A percentile compares a stretch with the other conserved stretches of the same genome.
phyloP scores from a whole-genome alignment of 1,140 invertebrate genomes.

The Drosophila yakuba region DNA sequence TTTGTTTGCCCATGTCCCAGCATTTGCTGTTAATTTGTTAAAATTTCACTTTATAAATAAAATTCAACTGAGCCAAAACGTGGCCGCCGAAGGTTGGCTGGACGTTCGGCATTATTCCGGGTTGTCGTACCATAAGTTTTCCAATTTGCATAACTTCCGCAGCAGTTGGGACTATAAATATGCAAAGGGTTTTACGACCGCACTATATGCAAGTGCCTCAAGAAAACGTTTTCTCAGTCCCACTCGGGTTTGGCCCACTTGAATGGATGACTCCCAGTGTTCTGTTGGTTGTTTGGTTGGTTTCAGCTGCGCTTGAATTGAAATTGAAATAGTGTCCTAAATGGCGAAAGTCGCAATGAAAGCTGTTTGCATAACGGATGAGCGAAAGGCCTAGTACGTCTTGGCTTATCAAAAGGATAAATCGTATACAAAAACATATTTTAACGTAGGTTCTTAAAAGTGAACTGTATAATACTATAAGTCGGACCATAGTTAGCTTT shows the following conservation, averaged over 20 bases:
- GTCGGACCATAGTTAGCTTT: neutral
- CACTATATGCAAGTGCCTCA: conserved; percentile 43
- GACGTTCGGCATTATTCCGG: neutral
- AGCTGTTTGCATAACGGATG: conserved; percentile 42
- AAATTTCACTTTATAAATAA: conserved; percentile 80
- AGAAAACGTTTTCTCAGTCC: conserved; percentile 30
- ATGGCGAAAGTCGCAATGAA: conserved; percentile 22
- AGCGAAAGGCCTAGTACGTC: conserved; percentile 2
- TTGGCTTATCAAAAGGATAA: neutral
- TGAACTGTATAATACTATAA: too few species aligned
- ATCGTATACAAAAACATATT: too few species aligned
- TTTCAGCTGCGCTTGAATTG: conserved; percentile 50
- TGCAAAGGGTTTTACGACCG: conserved; percentile 55
- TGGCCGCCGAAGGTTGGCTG: conserved; percentile 16
- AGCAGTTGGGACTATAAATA: conserved; percentile 72
- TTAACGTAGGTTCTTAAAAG: too few species aligned
- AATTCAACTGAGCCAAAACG: conserved; percentile 33
- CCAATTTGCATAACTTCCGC: conserved; percentile 75
- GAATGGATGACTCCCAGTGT: conserved; percentile 11
- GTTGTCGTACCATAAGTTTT: conserved; percentile 65
- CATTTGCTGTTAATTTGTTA: conserved; percentile 81
- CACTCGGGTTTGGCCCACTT: neutral
- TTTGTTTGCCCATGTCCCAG: conserved; percentile 56
- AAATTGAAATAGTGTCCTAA: conserved; percentile 35
- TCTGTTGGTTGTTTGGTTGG: conserved; percentile 39